These are phyloP conservation scores for Cydia splendana DNA, from an alignment of 1,140 invertebrate species.

Conservation along the genomic window DNA sequence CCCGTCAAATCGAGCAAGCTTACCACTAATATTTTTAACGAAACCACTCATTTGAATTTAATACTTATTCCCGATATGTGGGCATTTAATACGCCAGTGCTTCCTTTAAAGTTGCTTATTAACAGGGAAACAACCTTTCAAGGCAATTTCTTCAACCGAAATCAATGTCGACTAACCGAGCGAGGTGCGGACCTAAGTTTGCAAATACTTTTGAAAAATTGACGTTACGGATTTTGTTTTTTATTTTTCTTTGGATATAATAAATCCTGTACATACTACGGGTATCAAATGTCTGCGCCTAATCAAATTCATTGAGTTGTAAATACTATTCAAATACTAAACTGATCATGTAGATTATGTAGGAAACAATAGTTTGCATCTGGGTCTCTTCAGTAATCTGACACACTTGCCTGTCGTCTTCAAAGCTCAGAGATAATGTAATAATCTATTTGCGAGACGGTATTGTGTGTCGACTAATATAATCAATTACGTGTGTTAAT, in stretches of 20 bases:
- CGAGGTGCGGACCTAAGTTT: no score
- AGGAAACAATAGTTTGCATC: background rate
- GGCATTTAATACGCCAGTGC: no score
- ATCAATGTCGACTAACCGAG: no score
- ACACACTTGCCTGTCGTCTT: slow-evolving; percentile 15
- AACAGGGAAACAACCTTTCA: no score
- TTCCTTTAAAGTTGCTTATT: no score
- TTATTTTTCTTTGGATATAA: no score
- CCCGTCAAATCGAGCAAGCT: background rate
- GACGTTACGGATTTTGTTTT: no score
- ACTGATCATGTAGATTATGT: background rate
- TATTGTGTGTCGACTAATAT: background rate
- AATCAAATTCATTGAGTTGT: background rate
- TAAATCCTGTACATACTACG: no score
- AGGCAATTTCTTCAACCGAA: no score
- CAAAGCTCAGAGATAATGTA: slow-evolving; percentile 21
- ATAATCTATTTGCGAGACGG: slow-evolving; percentile 1
- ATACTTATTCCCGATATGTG: no score
- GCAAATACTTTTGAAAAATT: no score
- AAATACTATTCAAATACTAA: background rate
- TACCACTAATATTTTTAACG: background rate
- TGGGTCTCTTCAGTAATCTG: background rate
- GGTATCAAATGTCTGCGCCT: background rate
- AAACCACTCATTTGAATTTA: no score
- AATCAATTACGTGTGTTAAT: slow-evolving; percentile 24